Evolutionary conservation across 2,797 vertebrate species (phyloP).

Genomic region (Sebastes itinus): DNA sequence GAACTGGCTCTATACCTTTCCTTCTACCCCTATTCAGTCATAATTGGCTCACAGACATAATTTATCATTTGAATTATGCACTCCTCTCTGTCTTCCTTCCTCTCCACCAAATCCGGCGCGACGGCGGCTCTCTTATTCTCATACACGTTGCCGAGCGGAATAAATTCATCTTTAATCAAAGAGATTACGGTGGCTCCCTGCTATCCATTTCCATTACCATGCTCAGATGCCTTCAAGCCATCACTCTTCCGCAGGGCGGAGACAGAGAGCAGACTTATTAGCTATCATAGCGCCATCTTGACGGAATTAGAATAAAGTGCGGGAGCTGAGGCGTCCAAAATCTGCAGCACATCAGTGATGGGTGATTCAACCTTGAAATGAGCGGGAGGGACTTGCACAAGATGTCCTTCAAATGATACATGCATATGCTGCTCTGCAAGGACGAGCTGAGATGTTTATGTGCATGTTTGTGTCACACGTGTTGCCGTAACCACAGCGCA

Average conservation of each 20-base stretch:
- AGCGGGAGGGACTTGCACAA: neutral
- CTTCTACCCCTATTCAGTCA: constrained; percentile 9
- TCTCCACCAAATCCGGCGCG: constrained; percentile 8
- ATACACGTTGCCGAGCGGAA: constrained; percentile 44
- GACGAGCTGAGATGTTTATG: neutral
- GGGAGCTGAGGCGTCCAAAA: neutral
- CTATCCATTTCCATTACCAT: constrained; percentile 57
- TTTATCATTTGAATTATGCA: constrained; percentile 54
- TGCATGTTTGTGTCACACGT: neutral
- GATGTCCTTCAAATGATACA: neutral
- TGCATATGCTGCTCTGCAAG: neutral
- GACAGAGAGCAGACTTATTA: constrained; percentile 47
- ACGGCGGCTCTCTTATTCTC: constrained; percentile 51
- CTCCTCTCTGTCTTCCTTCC: constrained; percentile 17
- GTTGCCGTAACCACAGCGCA: neutral
- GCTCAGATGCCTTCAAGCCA: constrained; percentile 44
- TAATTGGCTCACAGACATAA: constrained; percentile 45
- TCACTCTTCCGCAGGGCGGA: constrained; percentile 48
- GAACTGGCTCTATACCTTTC: neutral
- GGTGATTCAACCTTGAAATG: constrained; percentile 16
- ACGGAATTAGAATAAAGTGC: constrained; percentile 54
- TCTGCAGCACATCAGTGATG: constrained; percentile 1
- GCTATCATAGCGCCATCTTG: constrained; percentile 41
- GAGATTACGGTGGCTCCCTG: constrained; percentile 43
- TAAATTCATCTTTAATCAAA: constrained; percentile 66